These are phyloP conservation scores for Sinosuthora webbiana DNA, from an alignment of 2,113 vertebrate genomes.

Conservation along the genomic window DNA sequence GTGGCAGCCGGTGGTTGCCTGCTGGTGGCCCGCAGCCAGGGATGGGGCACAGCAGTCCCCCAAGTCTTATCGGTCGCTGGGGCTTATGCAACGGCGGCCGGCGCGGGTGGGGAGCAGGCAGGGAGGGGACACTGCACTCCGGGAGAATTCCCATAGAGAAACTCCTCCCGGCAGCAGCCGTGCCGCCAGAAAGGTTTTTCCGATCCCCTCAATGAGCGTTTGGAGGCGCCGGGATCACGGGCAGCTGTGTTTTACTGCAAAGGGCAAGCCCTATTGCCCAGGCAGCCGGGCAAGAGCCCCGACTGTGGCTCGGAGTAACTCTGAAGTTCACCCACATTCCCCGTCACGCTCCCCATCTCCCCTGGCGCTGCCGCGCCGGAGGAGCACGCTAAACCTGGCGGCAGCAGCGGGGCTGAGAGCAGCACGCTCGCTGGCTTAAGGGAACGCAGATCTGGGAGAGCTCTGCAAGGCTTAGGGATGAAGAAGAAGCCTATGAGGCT, in stretches of 20 bases:
- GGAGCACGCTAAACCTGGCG: background rate
- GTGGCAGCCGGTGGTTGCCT: background rate
- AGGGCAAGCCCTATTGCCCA: background rate
- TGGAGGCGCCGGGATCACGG: background rate
- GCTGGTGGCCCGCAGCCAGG: background rate
- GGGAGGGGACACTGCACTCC: background rate
- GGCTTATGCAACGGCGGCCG: slow-evolving; percentile 60
- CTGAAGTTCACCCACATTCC: background rate
- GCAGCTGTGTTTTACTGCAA: background rate
- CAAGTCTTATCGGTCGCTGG: background rate
- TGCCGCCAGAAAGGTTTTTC: background rate
- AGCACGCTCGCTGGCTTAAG: background rate
- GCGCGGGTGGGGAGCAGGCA: background rate
- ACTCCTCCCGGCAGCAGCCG: background rate
- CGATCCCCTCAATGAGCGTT: background rate
- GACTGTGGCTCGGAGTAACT: background rate
- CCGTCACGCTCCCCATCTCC: background rate
- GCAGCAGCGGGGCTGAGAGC: background rate
- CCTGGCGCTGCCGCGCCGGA: background rate
- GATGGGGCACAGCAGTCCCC: background rate
- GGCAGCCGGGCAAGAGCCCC: background rate
- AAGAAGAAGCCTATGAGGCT: background rate
- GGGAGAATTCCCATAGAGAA: background rate
- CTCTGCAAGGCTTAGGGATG: background rate
- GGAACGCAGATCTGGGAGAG: rapidly evolving